phyloP scores from a whole-genome alignment of 2,113 vertebrate genomes.

The Oreochromis niloticus region DNA sequence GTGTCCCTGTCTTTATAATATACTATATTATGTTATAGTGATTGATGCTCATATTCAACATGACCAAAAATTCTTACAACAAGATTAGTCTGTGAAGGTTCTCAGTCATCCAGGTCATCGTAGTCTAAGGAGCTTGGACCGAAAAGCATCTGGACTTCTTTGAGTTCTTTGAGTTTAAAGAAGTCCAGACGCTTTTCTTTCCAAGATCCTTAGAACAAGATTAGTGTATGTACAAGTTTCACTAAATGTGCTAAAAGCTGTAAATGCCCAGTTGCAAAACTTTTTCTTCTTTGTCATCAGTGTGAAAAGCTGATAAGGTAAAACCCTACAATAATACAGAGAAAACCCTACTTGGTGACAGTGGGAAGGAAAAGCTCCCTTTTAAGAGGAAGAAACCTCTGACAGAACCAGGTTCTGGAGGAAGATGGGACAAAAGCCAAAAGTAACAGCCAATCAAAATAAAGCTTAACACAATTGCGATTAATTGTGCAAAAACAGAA shows the following conservation, averaged over 20 bases:
- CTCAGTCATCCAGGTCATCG: accelerated
- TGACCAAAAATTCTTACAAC: not conserved
- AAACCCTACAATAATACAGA: not conserved
- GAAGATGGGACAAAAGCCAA: not conserved
- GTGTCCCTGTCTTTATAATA: not conserved
- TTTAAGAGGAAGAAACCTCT: not conserved
- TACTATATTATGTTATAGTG: not conserved
- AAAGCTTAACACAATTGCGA: not conserved
- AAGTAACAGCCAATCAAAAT: not conserved
- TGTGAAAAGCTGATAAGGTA: too few relatives aligned
- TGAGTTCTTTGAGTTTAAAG: not conserved
- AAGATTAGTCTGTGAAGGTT: not conserved
- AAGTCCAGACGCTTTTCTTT: not conserved
- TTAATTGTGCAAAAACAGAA: not conserved
- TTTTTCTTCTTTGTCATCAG: not conserved
- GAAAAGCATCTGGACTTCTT: not conserved
- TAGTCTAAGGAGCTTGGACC: accelerated
- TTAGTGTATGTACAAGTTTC: not conserved
- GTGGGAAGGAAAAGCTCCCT: not conserved
- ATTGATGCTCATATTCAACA: not conserved
- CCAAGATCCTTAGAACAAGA: too few relatives aligned
- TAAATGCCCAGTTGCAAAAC: not conserved
- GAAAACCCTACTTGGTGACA: not conserved
- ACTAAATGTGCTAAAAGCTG: not conserved
- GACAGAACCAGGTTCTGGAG: not conserved